phyloP scores from a whole-genome alignment of 37 sponge, comb jelly and placozoan genomes.

The Diacarnus erythraeanus region DNA sequence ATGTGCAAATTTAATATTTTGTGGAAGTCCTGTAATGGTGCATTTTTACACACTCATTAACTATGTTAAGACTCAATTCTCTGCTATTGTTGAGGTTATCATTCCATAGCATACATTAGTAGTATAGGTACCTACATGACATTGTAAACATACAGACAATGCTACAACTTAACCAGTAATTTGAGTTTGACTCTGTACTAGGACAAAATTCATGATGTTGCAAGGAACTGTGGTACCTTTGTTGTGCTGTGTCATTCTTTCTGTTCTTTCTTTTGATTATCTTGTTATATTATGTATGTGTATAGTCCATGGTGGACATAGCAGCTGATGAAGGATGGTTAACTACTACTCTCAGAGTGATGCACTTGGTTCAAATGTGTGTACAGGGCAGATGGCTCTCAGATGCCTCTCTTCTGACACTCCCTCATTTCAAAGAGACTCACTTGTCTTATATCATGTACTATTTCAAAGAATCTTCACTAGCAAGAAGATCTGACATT shows the following conservation, averaged over 20 bases:
- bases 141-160: too few relatives aligned
- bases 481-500: slow-evolving; percentile 1
- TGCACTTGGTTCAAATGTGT: slow-evolving; percentile 91
- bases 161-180: too few relatives aligned
- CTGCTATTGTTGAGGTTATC: too few relatives aligned
- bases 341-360: slow-evolving; percentile 59
- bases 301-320: slow-evolving; percentile 90
- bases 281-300: not conserved
- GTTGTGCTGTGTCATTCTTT: not conserved
- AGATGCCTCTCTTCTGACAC: slow-evolving; percentile 75
- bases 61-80: too few relatives aligned
- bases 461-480: not conserved
- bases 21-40: too few relatives aligned
- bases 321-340: slow-evolving; percentile 94
- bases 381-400: slow-evolving; percentile 89
- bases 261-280: not conserved
- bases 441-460: slow-evolving; percentile 30
- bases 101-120: too few relatives aligned
- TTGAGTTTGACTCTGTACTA: too few relatives aligned
- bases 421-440: slow-evolving; percentile 72
- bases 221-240: not conserved
- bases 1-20: too few relatives aligned
- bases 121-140: too few relatives aligned
- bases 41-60: too few relatives aligned
- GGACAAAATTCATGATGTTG: not conserved